phyloP scores from a whole-genome alignment of 2,888 invertebrate genomes.

The Petrolisthes manimaculis region DNA sequence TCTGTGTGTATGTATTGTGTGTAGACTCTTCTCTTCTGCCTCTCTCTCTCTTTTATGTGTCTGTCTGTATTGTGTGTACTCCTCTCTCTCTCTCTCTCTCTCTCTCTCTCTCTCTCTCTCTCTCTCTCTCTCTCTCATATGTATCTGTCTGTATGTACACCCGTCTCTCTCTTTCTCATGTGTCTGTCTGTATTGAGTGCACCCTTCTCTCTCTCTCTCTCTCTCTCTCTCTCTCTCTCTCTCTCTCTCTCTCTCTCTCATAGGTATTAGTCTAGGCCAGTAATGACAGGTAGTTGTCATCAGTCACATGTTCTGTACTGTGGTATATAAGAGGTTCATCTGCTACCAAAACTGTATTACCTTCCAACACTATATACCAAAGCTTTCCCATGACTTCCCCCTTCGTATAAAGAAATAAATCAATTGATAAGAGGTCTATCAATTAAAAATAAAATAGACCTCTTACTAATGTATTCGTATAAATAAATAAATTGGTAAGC shows the following conservation, averaged over 20 bases:
- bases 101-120: background rate
- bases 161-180: background rate
- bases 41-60: background rate
- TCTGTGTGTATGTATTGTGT: background rate
- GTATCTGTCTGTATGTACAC: background rate
- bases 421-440: too few relatives aligned
- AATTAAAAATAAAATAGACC: too few relatives aligned
- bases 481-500: too few relatives aligned
- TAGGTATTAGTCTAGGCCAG: too few relatives aligned
- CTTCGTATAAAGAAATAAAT: too few relatives aligned
- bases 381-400: too few relatives aligned
- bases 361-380: too few relatives aligned
- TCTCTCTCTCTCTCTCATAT: background rate
- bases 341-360: too few relatives aligned
- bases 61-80: background rate
- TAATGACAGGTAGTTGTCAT: background rate
- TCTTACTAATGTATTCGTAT: too few relatives aligned
- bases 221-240: background rate
- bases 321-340: too few relatives aligned
- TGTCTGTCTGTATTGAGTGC: background rate
- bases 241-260: background rate
- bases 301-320: too few relatives aligned
- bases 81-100: background rate
- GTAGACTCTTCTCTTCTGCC: background rate
- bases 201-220: slow-evolving; percentile 12